Evolutionary conservation across 2,113 vertebrate species (phyloP).

Genomic region (Anguilla japonica): DNA sequence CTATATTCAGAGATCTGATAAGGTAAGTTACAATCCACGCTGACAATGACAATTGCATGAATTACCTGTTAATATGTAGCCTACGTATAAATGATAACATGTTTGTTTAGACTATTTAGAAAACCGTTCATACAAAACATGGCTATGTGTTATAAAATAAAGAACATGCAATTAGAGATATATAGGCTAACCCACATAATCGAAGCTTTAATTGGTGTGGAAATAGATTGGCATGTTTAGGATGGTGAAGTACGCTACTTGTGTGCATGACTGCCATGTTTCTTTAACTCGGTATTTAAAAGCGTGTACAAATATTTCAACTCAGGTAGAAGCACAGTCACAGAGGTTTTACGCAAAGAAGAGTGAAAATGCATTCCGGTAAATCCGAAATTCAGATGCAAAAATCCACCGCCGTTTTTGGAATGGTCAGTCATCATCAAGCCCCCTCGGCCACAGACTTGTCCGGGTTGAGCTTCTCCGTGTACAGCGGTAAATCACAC

Average conservation of each 20-base stretch:
- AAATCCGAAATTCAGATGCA: constrained; percentile 62
- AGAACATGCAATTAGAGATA: not conserved
- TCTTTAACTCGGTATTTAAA: not conserved
- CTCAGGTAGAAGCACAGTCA: constrained; percentile 51
- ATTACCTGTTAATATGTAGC: not conserved
- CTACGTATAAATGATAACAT: not conserved
- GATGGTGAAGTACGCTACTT: not conserved
- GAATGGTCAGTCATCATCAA: constrained; percentile 74
- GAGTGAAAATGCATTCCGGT: constrained; percentile 58
- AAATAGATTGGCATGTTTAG: not conserved
- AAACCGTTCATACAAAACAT: not conserved
- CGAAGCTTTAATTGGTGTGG: not conserved
- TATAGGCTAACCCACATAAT: not conserved
- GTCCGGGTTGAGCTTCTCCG: constrained; percentile 61
- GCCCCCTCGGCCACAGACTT: constrained; percentile 64
- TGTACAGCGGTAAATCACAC: constrained; percentile 69
- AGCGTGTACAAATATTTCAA: not conserved
- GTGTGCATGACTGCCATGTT: not conserved
- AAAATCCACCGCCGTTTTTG: constrained; percentile 65
- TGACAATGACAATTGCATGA: not conserved
- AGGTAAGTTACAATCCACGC: constrained; percentile 51
- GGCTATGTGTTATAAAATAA: not conserved
- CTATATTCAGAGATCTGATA: constrained; percentile 24
- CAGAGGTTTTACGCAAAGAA: constrained; percentile 25
- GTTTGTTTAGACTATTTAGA: not conserved